Percentiles rank a stretch among this genome's conserved stretches.
These are phyloP conservation scores for mouse (Mus musculus) DNA, from an alignment of 2,113 vertebrate genomes.

Conservation along the genomic window DNA sequence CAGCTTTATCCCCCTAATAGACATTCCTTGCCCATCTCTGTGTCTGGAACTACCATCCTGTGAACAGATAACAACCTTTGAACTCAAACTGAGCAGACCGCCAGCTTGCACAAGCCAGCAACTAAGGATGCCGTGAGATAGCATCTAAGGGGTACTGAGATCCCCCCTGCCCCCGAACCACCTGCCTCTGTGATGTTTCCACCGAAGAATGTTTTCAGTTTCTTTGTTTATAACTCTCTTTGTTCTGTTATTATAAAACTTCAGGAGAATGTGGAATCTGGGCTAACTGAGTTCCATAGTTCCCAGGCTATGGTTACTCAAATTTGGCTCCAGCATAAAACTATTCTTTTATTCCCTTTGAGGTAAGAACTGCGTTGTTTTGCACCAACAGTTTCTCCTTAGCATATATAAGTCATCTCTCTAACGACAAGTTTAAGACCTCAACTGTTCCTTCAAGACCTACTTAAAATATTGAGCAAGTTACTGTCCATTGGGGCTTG, in stretches of 20 bases:
- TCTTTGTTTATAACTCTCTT: neutral
- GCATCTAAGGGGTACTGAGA: neutral
- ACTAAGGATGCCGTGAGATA: neutral
- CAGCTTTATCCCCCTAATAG: neutral
- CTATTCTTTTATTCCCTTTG: neutral
- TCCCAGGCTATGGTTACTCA: neutral
- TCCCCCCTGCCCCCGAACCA: too few relatives aligned
- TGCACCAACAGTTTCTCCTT: conserved; percentile 39
- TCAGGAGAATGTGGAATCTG: neutral
- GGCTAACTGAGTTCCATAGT: too few relatives aligned
- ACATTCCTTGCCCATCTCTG: neutral
- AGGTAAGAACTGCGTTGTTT: neutral
- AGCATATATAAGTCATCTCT: conserved; percentile 25
- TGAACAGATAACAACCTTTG: neutral
- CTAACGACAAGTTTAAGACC: conserved; percentile 63
- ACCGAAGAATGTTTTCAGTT: neutral
- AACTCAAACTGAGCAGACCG: neutral
- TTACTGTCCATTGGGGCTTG: neutral
- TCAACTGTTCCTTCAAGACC: conserved; percentile 25
- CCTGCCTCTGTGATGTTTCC: neutral
- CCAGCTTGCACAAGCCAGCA: neutral
- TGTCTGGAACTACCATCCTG: neutral
- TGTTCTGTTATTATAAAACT: neutral
- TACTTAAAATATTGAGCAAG: conserved; percentile 62
- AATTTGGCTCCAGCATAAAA: neutral